These are phyloP conservation scores for Brachyhypopomus gauderio DNA, from an alignment of 2,113 vertebrate genomes.

Conservation along the genomic window DNA sequence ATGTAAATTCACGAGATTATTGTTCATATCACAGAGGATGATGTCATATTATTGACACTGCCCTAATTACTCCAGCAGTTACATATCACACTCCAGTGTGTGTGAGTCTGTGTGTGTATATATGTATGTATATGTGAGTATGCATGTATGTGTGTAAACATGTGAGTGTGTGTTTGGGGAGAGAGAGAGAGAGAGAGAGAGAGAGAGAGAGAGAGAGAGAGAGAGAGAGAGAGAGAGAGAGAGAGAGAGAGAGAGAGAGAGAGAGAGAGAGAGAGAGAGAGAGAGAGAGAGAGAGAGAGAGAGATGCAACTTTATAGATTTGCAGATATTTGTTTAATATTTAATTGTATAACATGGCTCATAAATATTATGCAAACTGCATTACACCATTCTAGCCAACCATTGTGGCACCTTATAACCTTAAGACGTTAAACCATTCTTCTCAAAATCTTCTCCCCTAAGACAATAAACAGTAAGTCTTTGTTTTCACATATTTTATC, in stretches of 20 bases:
- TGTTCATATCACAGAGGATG: constrained; percentile 40
- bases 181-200: not conserved
- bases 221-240: not conserved
- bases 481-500: not conserved
- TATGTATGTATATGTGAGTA: not conserved
- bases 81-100: constrained; percentile 13
- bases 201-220: not conserved
- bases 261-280: not conserved
- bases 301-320: not conserved
- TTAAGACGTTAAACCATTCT: not conserved
- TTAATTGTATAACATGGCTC: not conserved
- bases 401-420: not conserved
- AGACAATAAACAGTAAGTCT: not conserved
- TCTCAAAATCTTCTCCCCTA: too few species aligned
- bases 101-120: not conserved
- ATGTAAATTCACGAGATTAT: constrained; percentile 13
- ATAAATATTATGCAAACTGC: not conserved
- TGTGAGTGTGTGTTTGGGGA: not conserved
- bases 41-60: constrained; percentile 43
- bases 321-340: not conserved
- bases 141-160: not conserved
- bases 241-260: not conserved
- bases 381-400: not conserved
- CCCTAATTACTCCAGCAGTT: constrained; percentile 25
- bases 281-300: not conserved